Evolutionary conservation across 2,888 invertebrate genomes (phyloP).

Genomic region (Apamea monoglypha): DNA sequence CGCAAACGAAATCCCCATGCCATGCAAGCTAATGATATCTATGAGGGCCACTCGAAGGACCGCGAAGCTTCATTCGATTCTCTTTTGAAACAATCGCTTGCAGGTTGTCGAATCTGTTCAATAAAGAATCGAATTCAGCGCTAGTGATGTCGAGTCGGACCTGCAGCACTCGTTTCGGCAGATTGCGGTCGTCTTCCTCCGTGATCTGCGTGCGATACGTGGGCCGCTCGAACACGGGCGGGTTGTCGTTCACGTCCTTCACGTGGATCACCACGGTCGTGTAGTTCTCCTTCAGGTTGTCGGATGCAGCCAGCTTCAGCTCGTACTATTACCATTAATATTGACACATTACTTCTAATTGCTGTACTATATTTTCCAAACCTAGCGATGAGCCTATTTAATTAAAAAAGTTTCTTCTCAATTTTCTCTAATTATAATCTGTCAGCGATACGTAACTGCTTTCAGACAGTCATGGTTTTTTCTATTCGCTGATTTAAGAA

Average conservation of each 20-base stretch:
- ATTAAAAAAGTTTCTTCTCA: slow-evolving; percentile 17
- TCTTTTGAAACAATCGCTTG: slow-evolving; percentile 70
- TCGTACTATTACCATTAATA: slow-evolving; percentile 93
- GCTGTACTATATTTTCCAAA: slow-evolving; percentile 9
- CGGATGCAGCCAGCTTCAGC: slow-evolving; percentile 97
- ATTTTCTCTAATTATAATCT: slow-evolving; percentile 32
- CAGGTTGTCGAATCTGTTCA: slow-evolving; percentile 62
- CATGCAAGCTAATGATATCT: slow-evolving; percentile 82
- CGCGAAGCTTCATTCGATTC: slow-evolving; percentile 76
- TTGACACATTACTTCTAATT: slow-evolving; percentile 41
- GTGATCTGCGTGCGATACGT: slow-evolving; percentile 98
- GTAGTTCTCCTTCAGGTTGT: slow-evolving; percentile 99
- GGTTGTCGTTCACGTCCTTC: slow-evolving; percentile 99
- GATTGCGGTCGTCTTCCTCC: slow-evolving; percentile 98
- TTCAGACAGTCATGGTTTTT: slow-evolving; percentile 40
- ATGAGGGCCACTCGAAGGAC: slow-evolving; percentile 71
- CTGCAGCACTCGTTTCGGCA: slow-evolving; percentile 98
- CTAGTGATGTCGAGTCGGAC: slow-evolving; percentile 92
- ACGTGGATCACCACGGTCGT: slow-evolving; percentile 99
- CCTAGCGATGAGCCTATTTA: slow-evolving; percentile 27
- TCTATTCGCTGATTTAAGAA: slow-evolving; percentile 61
- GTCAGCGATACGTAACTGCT: slow-evolving; percentile 34
- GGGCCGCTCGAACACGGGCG: slow-evolving; percentile 98
- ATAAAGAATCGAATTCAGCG: slow-evolving; percentile 76
- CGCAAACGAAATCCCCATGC: slow-evolving; percentile 85